These are phyloP conservation scores for Hippocampus guttulatus DNA, from an alignment of 2,113 vertebrate species.

Conservation along the genomic window DNA sequence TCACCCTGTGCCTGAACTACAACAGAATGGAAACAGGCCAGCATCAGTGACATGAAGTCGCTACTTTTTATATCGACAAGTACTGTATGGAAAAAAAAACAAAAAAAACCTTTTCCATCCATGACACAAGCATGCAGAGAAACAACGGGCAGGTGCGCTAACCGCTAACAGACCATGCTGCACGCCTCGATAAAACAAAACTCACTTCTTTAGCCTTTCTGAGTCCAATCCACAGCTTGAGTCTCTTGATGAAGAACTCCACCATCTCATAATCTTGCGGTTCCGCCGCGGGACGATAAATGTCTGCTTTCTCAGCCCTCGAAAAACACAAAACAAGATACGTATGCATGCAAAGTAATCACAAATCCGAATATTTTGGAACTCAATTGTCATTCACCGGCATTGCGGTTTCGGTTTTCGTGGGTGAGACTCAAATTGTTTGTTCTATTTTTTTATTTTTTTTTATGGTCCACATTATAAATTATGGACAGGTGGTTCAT, in stretches of 20 bases:
- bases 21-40: constrained; percentile 1
- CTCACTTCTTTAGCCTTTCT: constrained; percentile 75
- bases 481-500: too few species aligned
- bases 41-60: background rate
- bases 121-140: too few species aligned
- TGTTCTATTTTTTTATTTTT: too few species aligned
- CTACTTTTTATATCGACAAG: background rate
- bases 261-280: constrained; percentile 79
- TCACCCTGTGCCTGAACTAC: constrained; percentile 79
- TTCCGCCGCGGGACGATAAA: constrained; percentile 61
- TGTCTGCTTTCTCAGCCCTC: constrained; percentile 54
- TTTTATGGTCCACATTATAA: too few species aligned
- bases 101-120: too few species aligned
- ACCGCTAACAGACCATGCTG: too few species aligned
- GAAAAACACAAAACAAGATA: background rate
- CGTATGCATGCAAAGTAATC: background rate
- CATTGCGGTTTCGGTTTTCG: too few species aligned
- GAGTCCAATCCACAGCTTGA: constrained; percentile 79
- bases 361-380: background rate
- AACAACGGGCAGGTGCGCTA: too few species aligned
- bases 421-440: too few species aligned
- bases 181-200: too few species aligned
- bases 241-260: constrained; percentile 78
- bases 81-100: too few species aligned
- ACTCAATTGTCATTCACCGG: too few species aligned